Base-by-base conservation (phyloP, 2,888 invertebrate genomes). In the Heliconius charithonia region DNA sequence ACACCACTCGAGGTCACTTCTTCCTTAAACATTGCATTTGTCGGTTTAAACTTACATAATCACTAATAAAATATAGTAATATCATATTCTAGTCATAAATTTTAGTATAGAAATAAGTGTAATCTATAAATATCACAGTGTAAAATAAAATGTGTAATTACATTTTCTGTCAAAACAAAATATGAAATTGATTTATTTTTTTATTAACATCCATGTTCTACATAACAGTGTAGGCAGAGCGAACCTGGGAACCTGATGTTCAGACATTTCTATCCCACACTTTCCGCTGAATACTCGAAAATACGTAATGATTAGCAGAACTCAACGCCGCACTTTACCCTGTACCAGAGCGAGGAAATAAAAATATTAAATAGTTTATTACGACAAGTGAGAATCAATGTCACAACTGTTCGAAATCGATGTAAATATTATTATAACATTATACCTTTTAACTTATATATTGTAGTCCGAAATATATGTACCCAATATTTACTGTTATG, bases 1-100 rank as follows among this genome's bases (percentile, higher is more conserved):
- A 85, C 87, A 85, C 83, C 82, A 83, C 73, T 81, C 89, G 89
- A 93, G 93, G 93, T 83, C 90, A 87, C 85, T 86, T 90, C 91
- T 89, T 92, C 92, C 91, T 92, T 85, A 85, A 67, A 81, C 69
- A 78, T 77, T 80, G 66, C 67, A 32, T 78, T 77, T 59, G 63
- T 74, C 76, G 66, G 10, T 62, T 19, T 74, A 51, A 76, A 59
- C 45, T 72, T 78, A 66, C 65, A 59, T 73, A 78, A 78, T 45
- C 0, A 25, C 29, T 69, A 51, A n/a, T 27, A 29, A 32, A 32
- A 27, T 72, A 32, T 13, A 22, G 41, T 16, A 2, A 29, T 32
- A 29, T 32, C 13, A 32, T 72, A 56, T n/a, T 3, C 19, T 2
- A 56, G 22, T 22, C 27, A 27, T 51, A 22, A 10, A 12, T 29